Evolutionary conservation across 2,888 invertebrate species (phyloP), one percentile per base, ranked within the genome.

Genomic region (Cantharis rufa): DNA sequence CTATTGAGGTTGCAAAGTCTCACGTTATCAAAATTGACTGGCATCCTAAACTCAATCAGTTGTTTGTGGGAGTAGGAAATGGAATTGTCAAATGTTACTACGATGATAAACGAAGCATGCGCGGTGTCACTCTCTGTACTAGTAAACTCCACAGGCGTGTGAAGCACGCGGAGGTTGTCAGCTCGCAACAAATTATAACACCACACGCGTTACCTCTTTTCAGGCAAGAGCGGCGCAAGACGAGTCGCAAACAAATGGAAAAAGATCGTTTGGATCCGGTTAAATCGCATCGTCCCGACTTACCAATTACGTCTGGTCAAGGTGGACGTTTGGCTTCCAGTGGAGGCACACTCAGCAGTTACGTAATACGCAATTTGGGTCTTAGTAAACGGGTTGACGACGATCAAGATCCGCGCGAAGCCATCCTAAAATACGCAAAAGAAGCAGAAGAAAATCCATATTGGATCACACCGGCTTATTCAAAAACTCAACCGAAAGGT

Each of bases 21-120:
- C 96, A 96, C 81, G 93, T 97, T 0, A 95, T 99, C 1, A 95
- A 98, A 85, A 92, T 94, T 0, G 87, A 95, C 0, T 99, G 99
- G 99, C 99, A 99, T 89, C 96, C 99, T 0, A 96, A 97, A 86
- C 88, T 99, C n/a, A 99, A 99, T 86, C 99, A 99, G 87, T 93
- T 99, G 63, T 95, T 98, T 80, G 93, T 96, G 0, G 96, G 98
- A 0, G 95, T 96, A 82, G 97, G 97, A 0, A 96, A 97, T 86
- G 99, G 99, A 0, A 90, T 92, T 0, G 94, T 97, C 0, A 96
- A 96, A 84, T 94, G 97, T 73, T 97, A 94, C 86, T 99, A 98
- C 83, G 98, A 98, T 85, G 93, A 95, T 1, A 92, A 93, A 75
- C 91, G 92, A 64, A 98, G 98, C 85, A 90, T 96, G 75, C 91